Evolutionary conservation across 2,888 invertebrate genomes (phyloP), one percentile per base, ranked within the genome.

Genomic region (Scaptodrosophila latifasciaeformis): DNA sequence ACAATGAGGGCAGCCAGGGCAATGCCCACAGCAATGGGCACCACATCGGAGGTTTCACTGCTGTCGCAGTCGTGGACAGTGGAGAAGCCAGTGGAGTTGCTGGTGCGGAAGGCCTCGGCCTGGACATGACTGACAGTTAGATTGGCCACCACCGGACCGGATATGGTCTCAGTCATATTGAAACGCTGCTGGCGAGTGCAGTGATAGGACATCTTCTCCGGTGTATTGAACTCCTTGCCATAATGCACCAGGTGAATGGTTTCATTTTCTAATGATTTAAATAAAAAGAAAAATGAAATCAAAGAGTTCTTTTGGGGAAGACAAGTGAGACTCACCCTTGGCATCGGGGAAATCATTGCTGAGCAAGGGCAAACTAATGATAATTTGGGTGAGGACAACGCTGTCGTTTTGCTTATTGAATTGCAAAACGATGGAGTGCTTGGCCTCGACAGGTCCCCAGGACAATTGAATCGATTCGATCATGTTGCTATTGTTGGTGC

Each of bases 21-120:
- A 84, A 95, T 95, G 12, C 99, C 99, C 60, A 99, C 99, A 17
- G 95, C 96, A 83, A 99, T 97, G 18, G 99, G 99, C 54, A 99
- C 97, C 62, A 96, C 90, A 88, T 98, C 98, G 12, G 94, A 91
- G 3, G 93, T 91, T 75, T 92, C 91, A 30, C 89, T 88, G 53
- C 90, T 88, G 71, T 90, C 89, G 86, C 95, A 95, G 80, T 94
- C 92, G 88, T 89, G 86, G 90, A 93, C 92, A 59, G 89, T 86
- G 53, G 90, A 90, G 86, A 93, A 94, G 1, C 84, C 84, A n/a
- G 87, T 87, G n/a, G 70, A 58, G 19, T 88, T 86, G 0, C 85
- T 82, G 10, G 84, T 85, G 62, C 89, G 88, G 89, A 92, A 95
- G 2, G 94, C 94, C 86, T 95, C 91, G 72, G 92, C 88, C 82